Base-by-base conservation (phyloP, 2,888 invertebrate genomes). In the Spodoptera picta region DNA sequence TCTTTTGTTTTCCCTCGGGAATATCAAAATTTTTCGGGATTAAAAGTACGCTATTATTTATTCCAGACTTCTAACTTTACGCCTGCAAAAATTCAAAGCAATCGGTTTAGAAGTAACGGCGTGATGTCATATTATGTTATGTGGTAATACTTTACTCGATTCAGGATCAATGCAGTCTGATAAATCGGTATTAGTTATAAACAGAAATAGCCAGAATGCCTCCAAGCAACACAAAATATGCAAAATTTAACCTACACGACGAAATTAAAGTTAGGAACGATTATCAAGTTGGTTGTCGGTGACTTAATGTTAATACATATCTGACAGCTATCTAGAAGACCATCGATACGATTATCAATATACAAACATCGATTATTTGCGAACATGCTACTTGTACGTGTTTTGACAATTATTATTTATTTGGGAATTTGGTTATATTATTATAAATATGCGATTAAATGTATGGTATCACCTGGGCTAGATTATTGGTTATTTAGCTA, bases 351-450 rank as follows among this genome's bases (percentile, higher is more conserved):
- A 57, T 31, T 75, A 79, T 80, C 80, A 4, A 0, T 45, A 23
- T 36, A n/a, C 67, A 77, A 79, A 79, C 61, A 77, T 1, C 31
- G 12, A 54, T 44, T 65, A 62, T 60, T 66, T 75, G 63, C 78
- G 23, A 19, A 75, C 69, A 66, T 55, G 70, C 75, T 71, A 73
- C 78, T 50, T 60, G 54, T 53, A 43, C 70, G 53, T 72, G 65
- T 74, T 69, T 74, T 72, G 53, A 64, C 75, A 74, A 69, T 74
- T 74, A 69, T 71, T 71, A 75, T 72, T 72, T 56, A 64, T 60
- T 60, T 42, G 65, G 53, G 58, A 74, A 69, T 71, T 74, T 59
- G 42, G 63, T 54, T 54, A 52, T 68, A 58, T 62, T 69, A 70
- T 67, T 65, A 69, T 65, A 71, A 46, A 65, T 65, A 10, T 65